These are phyloP conservation scores for Galemys pyrenaicus DNA, from an alignment of 2,113 vertebrate genomes.

Conservation along the genomic window DNA sequence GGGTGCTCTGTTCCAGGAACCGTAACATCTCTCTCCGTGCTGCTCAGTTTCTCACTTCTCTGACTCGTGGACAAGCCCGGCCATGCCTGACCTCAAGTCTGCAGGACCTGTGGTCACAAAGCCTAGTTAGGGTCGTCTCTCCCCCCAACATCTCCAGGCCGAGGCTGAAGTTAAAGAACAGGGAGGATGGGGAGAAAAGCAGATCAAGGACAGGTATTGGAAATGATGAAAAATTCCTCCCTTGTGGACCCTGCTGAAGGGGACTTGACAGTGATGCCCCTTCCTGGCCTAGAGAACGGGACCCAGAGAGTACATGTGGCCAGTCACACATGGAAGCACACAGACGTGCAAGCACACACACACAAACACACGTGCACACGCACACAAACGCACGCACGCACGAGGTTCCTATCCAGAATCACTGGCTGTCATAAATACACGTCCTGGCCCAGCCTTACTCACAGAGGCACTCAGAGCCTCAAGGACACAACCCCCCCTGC, in stretches of 20 bases:
- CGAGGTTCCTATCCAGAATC: background rate
- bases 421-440: background rate
- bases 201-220: background rate
- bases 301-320: background rate
- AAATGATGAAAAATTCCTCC: background rate
- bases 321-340: background rate
- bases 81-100: conserved; percentile 29
- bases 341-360: background rate
- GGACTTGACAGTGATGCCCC: background rate
- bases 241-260: background rate
- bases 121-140: conserved; percentile 57
- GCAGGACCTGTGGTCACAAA: conserved; percentile 48
- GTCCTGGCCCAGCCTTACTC: background rate
- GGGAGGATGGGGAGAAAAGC: conserved; percentile 6
- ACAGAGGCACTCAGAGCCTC: conserved; percentile 36
- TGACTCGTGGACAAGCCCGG: conserved; percentile 50
- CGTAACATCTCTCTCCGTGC: conserved; percentile 45
- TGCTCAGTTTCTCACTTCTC: conserved; percentile 54
- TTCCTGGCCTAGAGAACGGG: background rate
- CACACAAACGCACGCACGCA: background rate
- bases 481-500: conserved; percentile 28
- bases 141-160: background rate
- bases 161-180: background rate
- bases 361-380: no score
- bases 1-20: conserved; percentile 68